phyloP scores from a whole-genome alignment of 2,113 vertebrate species.

The Fregata magnificens region DNA sequence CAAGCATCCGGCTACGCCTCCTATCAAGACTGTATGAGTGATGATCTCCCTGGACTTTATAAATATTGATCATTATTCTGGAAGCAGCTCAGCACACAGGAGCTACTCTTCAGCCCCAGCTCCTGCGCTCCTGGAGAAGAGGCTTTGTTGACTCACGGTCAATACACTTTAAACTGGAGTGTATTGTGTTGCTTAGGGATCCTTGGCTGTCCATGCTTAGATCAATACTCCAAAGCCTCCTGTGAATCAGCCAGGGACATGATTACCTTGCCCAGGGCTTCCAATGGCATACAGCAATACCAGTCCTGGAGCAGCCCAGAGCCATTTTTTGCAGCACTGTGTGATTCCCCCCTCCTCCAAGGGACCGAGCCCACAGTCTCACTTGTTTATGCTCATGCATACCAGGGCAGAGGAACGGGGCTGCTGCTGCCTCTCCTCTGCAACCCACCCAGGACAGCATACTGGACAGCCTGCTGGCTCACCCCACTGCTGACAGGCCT shows the following conservation, averaged over 20 bases:
- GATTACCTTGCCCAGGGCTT: not conserved
- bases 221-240: not conserved
- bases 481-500: not conserved
- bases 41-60: not conserved
- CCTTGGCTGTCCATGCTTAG: not conserved
- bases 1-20: not conserved
- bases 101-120: not conserved
- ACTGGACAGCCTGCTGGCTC: not conserved
- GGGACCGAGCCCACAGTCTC: too few relatives aligned
- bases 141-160: not conserved
- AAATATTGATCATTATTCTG: not conserved
- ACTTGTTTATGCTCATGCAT: accelerated
- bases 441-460: accelerated
- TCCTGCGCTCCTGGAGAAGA: not conserved
- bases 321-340: not conserved
- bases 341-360: not conserved
- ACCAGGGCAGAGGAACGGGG: accelerated
- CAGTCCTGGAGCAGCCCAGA: not conserved
- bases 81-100: not conserved
- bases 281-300: not conserved
- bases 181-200: not conserved
- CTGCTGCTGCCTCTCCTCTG: not conserved
- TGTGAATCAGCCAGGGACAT: not conserved
- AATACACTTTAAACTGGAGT: not conserved
- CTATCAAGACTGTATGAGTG: not conserved